These are phyloP conservation scores for Chromoteleia sp. DNA, from an alignment of 2,888 invertebrate genomes.

Conservation along the genomic window DNA sequence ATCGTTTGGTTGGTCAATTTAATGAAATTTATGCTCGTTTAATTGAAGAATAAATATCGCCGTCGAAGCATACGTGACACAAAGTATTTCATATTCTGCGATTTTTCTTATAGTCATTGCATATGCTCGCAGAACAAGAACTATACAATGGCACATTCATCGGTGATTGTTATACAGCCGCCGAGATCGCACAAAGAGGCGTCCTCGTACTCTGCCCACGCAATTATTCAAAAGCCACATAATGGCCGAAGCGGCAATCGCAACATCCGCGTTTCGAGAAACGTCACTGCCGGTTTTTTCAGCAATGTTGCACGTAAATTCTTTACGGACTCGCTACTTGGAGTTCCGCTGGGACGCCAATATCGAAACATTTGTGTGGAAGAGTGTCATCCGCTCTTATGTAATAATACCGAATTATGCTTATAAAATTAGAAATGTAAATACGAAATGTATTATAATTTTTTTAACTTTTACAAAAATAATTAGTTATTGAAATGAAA, in stretches of 20 bases:
- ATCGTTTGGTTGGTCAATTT: constrained; percentile 12
- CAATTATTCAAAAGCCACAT: constrained; percentile 69
- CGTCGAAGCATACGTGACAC: constrained; percentile 1
- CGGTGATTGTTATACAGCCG: constrained; percentile 67
- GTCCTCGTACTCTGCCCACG: constrained; percentile 69
- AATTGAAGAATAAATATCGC: constrained; percentile 40
- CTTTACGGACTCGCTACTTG: background rate
- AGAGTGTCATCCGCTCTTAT: too few species aligned
- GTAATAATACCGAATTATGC: too few species aligned
- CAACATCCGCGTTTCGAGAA: constrained; percentile 64
- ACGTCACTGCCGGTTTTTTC: constrained; percentile 50
- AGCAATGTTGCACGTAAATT: constrained; percentile 6
- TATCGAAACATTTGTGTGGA: too few species aligned
- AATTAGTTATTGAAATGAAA: too few species aligned
- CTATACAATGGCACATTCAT: constrained; percentile 65
- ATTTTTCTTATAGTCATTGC: constrained; percentile 48
- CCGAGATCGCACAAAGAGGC: constrained; percentile 66
- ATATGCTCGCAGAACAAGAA: constrained; percentile 50
- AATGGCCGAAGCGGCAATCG: constrained; percentile 64
- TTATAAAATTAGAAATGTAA: too few species aligned
- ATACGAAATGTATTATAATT: too few species aligned
- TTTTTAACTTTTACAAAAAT: too few species aligned
- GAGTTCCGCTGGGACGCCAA: too few species aligned
- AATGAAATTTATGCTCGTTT: constrained; percentile 13
- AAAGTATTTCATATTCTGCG: constrained; percentile 39